phyloP scores from a whole-genome alignment of 2,113 vertebrate species.

The Malurus elegans region DNA sequence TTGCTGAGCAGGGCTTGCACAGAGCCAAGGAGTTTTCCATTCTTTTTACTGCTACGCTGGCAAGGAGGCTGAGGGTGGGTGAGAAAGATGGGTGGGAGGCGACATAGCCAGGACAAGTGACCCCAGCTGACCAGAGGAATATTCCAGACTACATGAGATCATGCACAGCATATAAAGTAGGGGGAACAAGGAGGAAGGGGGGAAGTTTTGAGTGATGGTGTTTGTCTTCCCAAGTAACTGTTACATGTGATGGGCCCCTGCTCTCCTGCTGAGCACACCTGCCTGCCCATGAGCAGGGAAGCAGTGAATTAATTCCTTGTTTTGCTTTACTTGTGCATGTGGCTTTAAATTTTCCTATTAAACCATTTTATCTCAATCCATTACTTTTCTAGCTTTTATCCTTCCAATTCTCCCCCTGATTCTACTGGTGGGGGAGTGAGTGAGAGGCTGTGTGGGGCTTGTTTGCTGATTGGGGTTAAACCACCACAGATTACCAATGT shows the following conservation, averaged over 20 bases:
- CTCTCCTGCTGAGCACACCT: background rate
- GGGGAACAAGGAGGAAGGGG: background rate
- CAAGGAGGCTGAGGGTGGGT: background rate
- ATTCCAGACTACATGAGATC: background rate
- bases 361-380: background rate
- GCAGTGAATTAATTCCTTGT: background rate
- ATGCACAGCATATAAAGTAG: too few relatives aligned
- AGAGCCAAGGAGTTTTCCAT: background rate
- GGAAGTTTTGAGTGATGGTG: background rate
- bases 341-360: background rate
- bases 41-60: background rate
- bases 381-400: background rate
- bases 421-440: background rate
- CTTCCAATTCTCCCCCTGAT: background rate
- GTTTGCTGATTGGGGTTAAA: background rate
- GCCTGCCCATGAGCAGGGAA: background rate
- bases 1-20: background rate
- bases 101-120: background rate
- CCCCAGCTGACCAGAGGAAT: background rate
- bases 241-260: background rate
- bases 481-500: accelerated
- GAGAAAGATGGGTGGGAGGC: background rate
- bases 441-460: background rate
- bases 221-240: background rate
- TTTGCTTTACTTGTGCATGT: background rate